Evolutionary conservation across 2,113 vertebrate species (phyloP).

Genomic region (Eleginops maclovinus): DNA sequence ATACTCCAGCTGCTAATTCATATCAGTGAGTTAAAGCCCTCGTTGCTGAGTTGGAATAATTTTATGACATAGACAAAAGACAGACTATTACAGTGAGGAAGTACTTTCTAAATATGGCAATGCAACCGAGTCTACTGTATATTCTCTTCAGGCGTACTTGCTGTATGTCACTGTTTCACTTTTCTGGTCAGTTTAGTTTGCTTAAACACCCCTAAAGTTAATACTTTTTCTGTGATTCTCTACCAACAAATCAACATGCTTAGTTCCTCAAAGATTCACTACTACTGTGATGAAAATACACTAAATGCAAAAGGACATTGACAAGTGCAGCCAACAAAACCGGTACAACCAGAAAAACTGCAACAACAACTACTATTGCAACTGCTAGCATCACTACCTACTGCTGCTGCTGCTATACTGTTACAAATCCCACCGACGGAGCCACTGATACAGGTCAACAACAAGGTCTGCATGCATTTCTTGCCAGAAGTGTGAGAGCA

Average conservation of each 20-base stretch:
- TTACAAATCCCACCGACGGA: background rate
- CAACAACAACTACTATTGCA: background rate
- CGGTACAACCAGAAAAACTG: too few species aligned
- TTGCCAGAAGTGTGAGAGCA: conserved; percentile 16
- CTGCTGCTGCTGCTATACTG: background rate
- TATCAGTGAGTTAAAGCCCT: conserved; percentile 79
- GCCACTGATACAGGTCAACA: background rate
- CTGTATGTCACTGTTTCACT: background rate
- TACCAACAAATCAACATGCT: background rate
- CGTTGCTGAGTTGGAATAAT: conserved; percentile 59
- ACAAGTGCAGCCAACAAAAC: background rate
- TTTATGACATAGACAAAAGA: conserved; percentile 49
- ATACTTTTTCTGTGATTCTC: background rate
- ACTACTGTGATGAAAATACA: background rate
- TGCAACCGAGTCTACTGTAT: background rate
- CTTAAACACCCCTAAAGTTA: background rate
- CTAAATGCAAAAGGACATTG: background rate
- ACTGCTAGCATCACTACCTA: too few species aligned
- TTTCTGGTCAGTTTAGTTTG: background rate
- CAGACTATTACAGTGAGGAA: background rate
- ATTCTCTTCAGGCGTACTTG: too few species aligned
- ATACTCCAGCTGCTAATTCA: conserved; percentile 85
- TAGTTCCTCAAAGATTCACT: background rate
- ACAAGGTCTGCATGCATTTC: background rate
- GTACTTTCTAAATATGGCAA: conserved; percentile 5